Evolutionary conservation across 1,140 invertebrate genomes (phyloP).

Genomic region (Solenopsis invicta): DNA sequence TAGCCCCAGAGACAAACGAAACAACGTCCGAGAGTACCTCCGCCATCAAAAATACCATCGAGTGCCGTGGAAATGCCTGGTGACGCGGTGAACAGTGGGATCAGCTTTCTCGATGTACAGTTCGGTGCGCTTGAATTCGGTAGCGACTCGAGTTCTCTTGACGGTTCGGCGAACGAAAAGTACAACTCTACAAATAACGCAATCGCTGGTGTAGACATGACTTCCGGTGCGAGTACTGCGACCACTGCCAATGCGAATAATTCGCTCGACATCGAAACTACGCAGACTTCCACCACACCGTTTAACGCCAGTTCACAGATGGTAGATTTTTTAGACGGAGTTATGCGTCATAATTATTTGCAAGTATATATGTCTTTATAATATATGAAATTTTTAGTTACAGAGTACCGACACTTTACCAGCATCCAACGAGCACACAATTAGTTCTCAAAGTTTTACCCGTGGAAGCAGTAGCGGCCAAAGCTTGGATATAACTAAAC

Average conservation of each 20-base stretch:
- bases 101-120: slow-evolving; percentile 95
- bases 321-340: slow-evolving; percentile 68
- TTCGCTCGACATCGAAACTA: slow-evolving; percentile 83
- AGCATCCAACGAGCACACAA: slow-evolving; percentile 79
- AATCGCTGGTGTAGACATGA: slow-evolving; percentile 81
- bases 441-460: slow-evolving; percentile 81
- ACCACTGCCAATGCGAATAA: slow-evolving; percentile 82
- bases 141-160: slow-evolving; percentile 88
- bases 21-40: slow-evolving; percentile 94
- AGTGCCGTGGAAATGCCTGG: slow-evolving; percentile 98
- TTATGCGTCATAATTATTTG: background rate
- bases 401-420: slow-evolving; percentile 79
- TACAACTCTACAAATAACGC: slow-evolving; percentile 78
- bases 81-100: slow-evolving; percentile 91
- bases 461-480: slow-evolving; percentile 77
- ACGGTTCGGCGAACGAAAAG: slow-evolving; percentile 87
- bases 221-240: slow-evolving; percentile 78
- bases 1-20: slow-evolving; percentile 89
- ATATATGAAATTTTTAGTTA: slow-evolving; percentile 73
- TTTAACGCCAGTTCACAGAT: slow-evolving; percentile 83
- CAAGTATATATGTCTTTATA: background rate
- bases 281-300: slow-evolving; percentile 79
- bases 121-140: slow-evolving; percentile 97
- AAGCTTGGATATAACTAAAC: slow-evolving; percentile 81
- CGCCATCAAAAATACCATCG: slow-evolving; percentile 97